phyloP scores from a whole-genome alignment of 1,140 invertebrate genomes.

The Hormaphis cornu region DNA sequence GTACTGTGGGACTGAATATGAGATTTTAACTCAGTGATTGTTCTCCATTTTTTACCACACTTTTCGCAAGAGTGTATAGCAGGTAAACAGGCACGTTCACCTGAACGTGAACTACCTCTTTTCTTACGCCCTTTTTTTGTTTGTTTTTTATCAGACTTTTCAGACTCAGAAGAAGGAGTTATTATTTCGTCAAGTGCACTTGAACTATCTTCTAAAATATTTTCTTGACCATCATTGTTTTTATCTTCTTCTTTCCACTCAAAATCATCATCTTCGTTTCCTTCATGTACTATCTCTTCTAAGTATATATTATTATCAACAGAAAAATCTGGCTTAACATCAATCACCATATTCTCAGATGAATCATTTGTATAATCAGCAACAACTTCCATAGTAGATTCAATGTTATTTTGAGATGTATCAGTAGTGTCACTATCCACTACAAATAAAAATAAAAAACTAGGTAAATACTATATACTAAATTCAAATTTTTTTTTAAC shows the following conservation, averaged over 20 bases:
- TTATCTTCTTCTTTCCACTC: conserved; percentile 18
- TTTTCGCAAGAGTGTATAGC: conserved; percentile 39
- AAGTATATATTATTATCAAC: conserved; percentile 11
- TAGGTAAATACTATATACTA: not conserved
- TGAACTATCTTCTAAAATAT: conserved; percentile 5
- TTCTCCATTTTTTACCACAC: conserved; percentile 44
- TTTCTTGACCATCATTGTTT: not conserved
- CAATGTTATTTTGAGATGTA: not conserved
- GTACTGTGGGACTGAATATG: conserved; percentile 45
- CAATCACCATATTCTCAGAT: not conserved
- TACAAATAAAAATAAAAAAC: not conserved
- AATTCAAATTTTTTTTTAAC: no score
- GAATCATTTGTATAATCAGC: not conserved
- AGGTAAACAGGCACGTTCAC: conserved; percentile 33
- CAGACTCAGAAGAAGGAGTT: not conserved
- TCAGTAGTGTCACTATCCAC: conserved; percentile 1
- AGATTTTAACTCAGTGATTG: conserved; percentile 42
- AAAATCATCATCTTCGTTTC: conserved; percentile 22
- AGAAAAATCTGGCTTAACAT: conserved; percentile 21
- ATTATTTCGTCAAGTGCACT: not conserved
- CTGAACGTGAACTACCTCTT: conserved; percentile 26
- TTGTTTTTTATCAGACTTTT: conserved; percentile 19
- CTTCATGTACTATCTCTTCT: conserved; percentile 19
- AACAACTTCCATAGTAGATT: not conserved
- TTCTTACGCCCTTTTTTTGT: conserved; percentile 19